Base-by-base conservation (phyloP, 2,888 invertebrate genomes). In the Boloria euphrosyne region DNA sequence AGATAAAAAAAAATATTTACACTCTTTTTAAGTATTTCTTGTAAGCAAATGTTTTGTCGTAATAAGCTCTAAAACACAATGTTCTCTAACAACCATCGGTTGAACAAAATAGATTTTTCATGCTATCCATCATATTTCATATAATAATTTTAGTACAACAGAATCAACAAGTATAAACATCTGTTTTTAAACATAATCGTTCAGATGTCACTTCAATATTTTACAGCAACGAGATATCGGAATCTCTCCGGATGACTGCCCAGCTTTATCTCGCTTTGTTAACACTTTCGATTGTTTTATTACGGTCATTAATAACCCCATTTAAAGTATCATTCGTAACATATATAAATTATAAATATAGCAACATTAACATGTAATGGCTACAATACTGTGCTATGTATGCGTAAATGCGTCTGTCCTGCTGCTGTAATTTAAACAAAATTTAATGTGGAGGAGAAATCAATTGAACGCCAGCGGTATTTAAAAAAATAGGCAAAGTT, bases 211-310 rank as follows among this genome's bases (percentile, higher is more conserved):
- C 67, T 71, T 66, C 67, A 66, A 71, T 72, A 67, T 65, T 67
- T 72, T 68, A 70, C 59, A 65, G 22, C 54, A 61, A 53, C 62
- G 44, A 62, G 70, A 62, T 70, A 73, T 71, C 71, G 62, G 49
- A 66, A 71, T 71, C 66, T 68, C 53, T 59, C 68, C 75, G 76
- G 73, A 72, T 68, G 71, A 63, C 70, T 70, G 70, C 68, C 70
- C 75, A 71, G 68, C 70, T 71, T 73, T 70, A 70, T 67, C 61
- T 65, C 70, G 65, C 53, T 57, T 10, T 68, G 62, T 68, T 64
- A 44, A 65, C 66, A 69, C 66, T 61, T 65, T 65, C 61, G 65
- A 58, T 62, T 65, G 63, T 66, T 71, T 67, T 66, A 66, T 65
- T 67, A 59, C 59, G 55, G 51, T 57, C 59, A 66, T 68, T 63